These are phyloP conservation scores for Campoplex nolae DNA, from an alignment of 2,888 invertebrate genomes.

Conservation along the genomic window DNA sequence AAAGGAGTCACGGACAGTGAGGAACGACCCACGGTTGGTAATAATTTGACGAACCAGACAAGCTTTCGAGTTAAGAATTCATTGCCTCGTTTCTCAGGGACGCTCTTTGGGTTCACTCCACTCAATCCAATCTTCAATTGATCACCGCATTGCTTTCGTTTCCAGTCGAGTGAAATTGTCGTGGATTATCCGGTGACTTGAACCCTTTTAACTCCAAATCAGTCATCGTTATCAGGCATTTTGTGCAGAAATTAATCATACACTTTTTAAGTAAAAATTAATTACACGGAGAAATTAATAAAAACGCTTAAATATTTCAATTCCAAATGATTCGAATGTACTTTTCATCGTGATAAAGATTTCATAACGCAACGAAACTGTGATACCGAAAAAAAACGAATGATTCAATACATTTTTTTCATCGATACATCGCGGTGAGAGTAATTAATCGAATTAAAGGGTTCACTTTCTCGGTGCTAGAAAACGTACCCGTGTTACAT, in stretches of 20 bases:
- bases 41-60: conserved; percentile 41
- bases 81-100: conserved; percentile 26
- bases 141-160: conserved; percentile 4
- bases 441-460: conserved; percentile 46
- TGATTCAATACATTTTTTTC: background rate
- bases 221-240: background rate
- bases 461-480: conserved; percentile 9
- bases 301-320: background rate
- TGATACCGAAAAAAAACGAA: conserved; percentile 39
- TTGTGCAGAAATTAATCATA: background rate
- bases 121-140: background rate
- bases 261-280: background rate
- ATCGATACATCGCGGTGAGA: conserved; percentile 1
- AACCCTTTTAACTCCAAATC: background rate
- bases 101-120: conserved; percentile 12
- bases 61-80: conserved; percentile 48
- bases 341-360: background rate
- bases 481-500: conserved; percentile 28
- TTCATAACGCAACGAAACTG: background rate
- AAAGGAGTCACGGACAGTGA: conserved; percentile 51
- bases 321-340: background rate
- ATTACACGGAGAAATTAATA: background rate
- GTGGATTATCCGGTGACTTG: conserved; percentile 9
- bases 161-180: background rate
- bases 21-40: conserved; percentile 32